Evolutionary conservation across 2,888 invertebrate species (phyloP), one percentile per base, ranked within the genome.

Genomic region (Agrotis clavis): DNA sequence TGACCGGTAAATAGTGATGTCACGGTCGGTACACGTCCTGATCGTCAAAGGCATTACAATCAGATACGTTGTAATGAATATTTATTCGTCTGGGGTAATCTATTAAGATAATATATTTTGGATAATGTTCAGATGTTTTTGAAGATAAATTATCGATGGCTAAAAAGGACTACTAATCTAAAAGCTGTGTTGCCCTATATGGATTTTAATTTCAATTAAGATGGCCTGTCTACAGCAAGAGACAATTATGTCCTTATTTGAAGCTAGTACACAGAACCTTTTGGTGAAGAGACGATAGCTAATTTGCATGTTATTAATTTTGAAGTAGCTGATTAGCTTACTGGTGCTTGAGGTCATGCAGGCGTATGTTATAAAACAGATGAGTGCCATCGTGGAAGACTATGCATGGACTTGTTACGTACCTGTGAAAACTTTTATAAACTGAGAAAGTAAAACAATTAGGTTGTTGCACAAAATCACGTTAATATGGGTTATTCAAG

Each of bases 1-100:
- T 82, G 81, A 76, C 53, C 41, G 70, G 77, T 81, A 78, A 81
- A 82, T 75, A 84, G 80, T 86, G 88, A 84, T 86, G 77, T 82
- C 82, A 84, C 71, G 82, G 76, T 53, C 76, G 71, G 73, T 77
- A 76, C 74, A 69, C 54, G 62, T 67, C 68, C 67, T 60, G 71
- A 72, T 80, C 71, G 63, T 68, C 61, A 76, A 82, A 74, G 62
- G 71, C 61, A 77, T 72, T 76, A 74, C 62, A 68, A 67, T 67
- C 60, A 74, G 62, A 75, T 76, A 81, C 54, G 71, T 81, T 71
- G 51, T 54, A 69, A 65, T 78, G 54, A 74, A 74, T 78, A 81
- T 74, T 66, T 59, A 77, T 59, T 57, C 57, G 35, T 35, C 19
- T 57, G n/a, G 35, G 30, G 21, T 16, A 56, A 56, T 65, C 18